These are phyloP conservation scores for Drosophila orena DNA, from an alignment of 1,140 invertebrate genomes.

Conservation along the genomic window DNA sequence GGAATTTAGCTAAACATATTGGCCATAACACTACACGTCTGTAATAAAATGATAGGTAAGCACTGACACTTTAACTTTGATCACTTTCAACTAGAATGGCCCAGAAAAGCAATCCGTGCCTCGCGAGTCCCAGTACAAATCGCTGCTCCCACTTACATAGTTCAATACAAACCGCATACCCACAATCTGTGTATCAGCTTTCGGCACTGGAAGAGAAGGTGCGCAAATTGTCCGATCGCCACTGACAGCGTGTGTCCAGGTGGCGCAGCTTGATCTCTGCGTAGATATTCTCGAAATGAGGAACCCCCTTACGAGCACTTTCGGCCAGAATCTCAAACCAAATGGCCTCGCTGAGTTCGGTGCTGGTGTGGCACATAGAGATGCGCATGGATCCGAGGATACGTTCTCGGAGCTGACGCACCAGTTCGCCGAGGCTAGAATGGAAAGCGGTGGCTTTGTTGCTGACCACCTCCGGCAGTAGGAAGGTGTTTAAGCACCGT, in stretches of 20 bases:
- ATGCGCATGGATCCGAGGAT: slow-evolving; percentile 34
- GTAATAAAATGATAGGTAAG: not conserved
- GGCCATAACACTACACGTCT: not conserved
- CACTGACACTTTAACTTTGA: slow-evolving; percentile 6
- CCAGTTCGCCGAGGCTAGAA: slow-evolving; percentile 36
- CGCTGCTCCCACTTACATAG: not conserved
- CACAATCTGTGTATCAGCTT: slow-evolving; percentile 4
- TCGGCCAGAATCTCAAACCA: slow-evolving; percentile 69
- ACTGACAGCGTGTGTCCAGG: slow-evolving; percentile 46
- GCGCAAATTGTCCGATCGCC: slow-evolving; percentile 55
- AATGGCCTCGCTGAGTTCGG: slow-evolving; percentile 54
- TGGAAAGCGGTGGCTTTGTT: slow-evolving; percentile 52
- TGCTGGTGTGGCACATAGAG: slow-evolving; percentile 45
- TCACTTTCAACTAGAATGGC: not conserved
- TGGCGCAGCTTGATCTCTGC: slow-evolving; percentile 58
- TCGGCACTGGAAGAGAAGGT: slow-evolving; percentile 10
- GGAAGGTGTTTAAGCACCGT: slow-evolving; percentile 51
- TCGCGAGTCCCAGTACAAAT: not conserved
- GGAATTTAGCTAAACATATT: not conserved
- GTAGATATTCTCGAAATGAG: slow-evolving; percentile 63
- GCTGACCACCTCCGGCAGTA: slow-evolving; percentile 58
- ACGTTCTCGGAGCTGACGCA: slow-evolving; percentile 60
- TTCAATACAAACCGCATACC: not conserved
- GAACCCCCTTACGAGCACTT: slow-evolving; percentile 18
- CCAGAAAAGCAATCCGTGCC: not conserved